These are phyloP conservation scores for Sporophila hypoxantha DNA, from an alignment of 2,113 vertebrate species.

Conservation along the genomic window DNA sequence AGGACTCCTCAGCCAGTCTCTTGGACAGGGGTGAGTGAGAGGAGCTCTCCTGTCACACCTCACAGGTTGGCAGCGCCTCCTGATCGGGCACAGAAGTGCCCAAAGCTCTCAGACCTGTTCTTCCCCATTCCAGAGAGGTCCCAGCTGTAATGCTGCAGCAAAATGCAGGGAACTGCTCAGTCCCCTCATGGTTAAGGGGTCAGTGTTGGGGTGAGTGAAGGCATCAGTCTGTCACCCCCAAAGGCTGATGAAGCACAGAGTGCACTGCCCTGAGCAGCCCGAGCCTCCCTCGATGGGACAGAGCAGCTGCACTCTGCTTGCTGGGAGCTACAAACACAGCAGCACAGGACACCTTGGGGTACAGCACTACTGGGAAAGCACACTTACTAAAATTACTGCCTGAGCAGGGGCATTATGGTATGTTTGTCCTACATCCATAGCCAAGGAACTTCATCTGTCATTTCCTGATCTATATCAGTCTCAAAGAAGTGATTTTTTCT, in stretches of 20 bases:
- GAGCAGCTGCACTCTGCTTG: accelerated
- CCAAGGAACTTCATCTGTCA: neutral
- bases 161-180: neutral
- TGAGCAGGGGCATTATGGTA: conserved; percentile 1
- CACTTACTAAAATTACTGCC: conserved; percentile 35
- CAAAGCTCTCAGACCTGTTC: neutral
- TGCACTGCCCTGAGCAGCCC: accelerated
- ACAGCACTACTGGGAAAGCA: neutral
- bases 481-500: neutral
- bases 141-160: neutral
- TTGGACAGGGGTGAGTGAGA: neutral
- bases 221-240: neutral
- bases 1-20: neutral
- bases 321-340: neutral
- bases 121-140: neutral
- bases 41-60: accelerated
- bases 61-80: neutral
- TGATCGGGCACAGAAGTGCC: neutral
- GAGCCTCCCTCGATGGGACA: accelerated
- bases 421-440: conserved; percentile 16
- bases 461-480: neutral
- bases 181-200: neutral
- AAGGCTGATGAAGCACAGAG: neutral
- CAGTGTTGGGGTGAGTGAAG: neutral
- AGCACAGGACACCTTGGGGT: neutral